Evolutionary conservation across 2,888 invertebrate species (phyloP).

Genomic region (Byasa hedistus): DNA sequence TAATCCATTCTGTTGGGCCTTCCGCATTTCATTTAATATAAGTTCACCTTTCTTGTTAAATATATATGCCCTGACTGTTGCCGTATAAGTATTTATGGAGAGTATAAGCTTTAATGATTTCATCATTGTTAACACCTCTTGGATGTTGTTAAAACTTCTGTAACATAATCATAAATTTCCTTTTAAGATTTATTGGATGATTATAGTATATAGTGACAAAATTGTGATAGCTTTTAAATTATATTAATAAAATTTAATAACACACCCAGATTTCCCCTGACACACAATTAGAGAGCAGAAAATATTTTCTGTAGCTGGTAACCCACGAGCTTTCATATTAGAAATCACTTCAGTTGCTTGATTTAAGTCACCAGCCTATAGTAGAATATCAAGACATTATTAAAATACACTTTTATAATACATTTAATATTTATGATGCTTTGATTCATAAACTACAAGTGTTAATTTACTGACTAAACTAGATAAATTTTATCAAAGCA

Average conservation of each 20-base stretch:
- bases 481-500: too few relatives aligned
- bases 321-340: slow-evolving; percentile 78
- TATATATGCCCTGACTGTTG: slow-evolving; percentile 72
- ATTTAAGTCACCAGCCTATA: slow-evolving; percentile 77
- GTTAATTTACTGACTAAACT: too few relatives aligned
- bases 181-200: neutral
- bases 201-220: neutral
- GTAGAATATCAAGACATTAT: slow-evolving; percentile 21
- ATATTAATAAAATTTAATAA: neutral
- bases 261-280: slow-evolving; percentile 78
- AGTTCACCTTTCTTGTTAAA: slow-evolving; percentile 61
- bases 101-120: slow-evolving; percentile 72
- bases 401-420: neutral
- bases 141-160: slow-evolving; percentile 63
- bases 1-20: slow-evolving; percentile 48
- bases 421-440: neutral
- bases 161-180: slow-evolving; percentile 11
- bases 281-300: slow-evolving; percentile 82
- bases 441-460: too few relatives aligned
- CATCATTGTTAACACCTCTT: slow-evolving; percentile 80
- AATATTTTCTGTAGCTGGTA: slow-evolving; percentile 78
- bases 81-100: slow-evolving; percentile 72
- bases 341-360: slow-evolving; percentile 79
- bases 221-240: neutral
- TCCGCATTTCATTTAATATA: slow-evolving; percentile 57